A percentile compares a stretch with the other conserved stretches of the same genome.
Conservation (phyloP, 2,797 vertebrate species). For the Syndactyla subalaris region DNA sequence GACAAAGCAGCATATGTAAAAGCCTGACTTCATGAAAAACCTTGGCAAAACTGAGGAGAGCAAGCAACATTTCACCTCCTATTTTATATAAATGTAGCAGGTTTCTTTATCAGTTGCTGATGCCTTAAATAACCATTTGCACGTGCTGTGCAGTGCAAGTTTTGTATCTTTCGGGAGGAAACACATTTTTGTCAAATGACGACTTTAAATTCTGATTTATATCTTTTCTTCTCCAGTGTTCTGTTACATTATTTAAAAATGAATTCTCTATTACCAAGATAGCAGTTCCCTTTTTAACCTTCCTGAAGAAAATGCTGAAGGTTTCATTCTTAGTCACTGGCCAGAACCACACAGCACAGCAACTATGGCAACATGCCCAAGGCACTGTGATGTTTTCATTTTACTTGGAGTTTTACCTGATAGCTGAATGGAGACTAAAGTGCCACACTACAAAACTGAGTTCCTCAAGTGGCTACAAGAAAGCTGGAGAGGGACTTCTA, state of each 20-base stretch:
- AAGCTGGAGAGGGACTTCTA: not conserved
- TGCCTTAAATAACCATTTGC: not conserved
- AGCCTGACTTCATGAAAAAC: not conserved
- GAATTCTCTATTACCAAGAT: not conserved
- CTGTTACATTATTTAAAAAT: not conserved
- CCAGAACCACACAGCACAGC: not conserved
- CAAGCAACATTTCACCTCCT: not conserved
- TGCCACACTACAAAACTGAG: not conserved
- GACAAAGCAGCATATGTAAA: not conserved
- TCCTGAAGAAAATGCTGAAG: not conserved
- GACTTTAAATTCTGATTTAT: not conserved
- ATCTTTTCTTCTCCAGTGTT: not conserved
- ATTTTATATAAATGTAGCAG: not conserved
- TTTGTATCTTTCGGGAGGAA: not conserved
- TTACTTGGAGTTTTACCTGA: not conserved
- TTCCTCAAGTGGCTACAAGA: not conserved
- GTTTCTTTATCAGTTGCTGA: not conserved
- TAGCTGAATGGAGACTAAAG: not conserved
- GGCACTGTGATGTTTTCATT: not conserved
- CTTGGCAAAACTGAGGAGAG: not conserved
- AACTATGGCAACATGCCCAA: not conserved
- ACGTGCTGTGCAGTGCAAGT: not conserved
- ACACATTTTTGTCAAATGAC: not conserved
- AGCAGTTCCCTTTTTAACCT: not conserved
- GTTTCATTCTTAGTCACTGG: not conserved